Evolutionary conservation across 2,113 vertebrate genomes (phyloP).

Genomic region (Istiophorus platypterus): DNA sequence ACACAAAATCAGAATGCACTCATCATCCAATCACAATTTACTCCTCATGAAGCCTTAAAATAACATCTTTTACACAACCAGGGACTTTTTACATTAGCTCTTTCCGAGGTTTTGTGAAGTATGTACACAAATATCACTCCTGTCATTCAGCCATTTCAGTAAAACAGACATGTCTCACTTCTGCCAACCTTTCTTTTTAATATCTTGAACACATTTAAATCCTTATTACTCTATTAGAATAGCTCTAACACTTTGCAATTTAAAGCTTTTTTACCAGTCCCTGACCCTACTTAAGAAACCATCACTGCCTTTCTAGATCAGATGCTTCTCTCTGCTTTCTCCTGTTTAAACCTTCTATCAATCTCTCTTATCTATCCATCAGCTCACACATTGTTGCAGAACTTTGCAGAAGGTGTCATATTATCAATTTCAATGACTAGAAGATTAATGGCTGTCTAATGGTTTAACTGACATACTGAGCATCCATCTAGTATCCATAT

Average conservation of each 20-base stretch:
- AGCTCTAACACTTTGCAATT: conserved; percentile 8
- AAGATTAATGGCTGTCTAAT: conserved; percentile 66
- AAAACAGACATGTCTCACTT: conserved; percentile 32
- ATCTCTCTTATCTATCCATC: conserved; percentile 58
- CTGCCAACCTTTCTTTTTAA: conserved; percentile 38
- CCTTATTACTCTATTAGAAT: conserved; percentile 44
- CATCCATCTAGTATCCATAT: conserved; percentile 55
- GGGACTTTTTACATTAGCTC: conserved; percentile 7
- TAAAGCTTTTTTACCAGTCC: conserved; percentile 28
- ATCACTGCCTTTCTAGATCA: neutral
- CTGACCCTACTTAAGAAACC: conserved; percentile 32
- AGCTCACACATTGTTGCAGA: conserved; percentile 37
- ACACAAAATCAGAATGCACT: neutral
- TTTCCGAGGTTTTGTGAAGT: conserved; percentile 4
- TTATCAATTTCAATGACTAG: conserved; percentile 57
- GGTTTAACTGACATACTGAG: conserved; percentile 60
- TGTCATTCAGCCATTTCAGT: conserved; percentile 15
- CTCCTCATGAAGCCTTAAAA: neutral
- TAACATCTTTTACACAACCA: neutral
- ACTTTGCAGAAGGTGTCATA: conserved; percentile 60
- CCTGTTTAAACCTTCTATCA: conserved; percentile 49
- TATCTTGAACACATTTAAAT: conserved; percentile 40
- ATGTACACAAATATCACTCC: conserved; percentile 2
- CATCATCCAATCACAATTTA: neutral
- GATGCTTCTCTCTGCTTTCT: conserved; percentile 14